Evolutionary conservation across 2,888 invertebrate genomes (phyloP), one percentile per base, ranked within the genome.

Genomic region (Drosophila prostipennis): DNA sequence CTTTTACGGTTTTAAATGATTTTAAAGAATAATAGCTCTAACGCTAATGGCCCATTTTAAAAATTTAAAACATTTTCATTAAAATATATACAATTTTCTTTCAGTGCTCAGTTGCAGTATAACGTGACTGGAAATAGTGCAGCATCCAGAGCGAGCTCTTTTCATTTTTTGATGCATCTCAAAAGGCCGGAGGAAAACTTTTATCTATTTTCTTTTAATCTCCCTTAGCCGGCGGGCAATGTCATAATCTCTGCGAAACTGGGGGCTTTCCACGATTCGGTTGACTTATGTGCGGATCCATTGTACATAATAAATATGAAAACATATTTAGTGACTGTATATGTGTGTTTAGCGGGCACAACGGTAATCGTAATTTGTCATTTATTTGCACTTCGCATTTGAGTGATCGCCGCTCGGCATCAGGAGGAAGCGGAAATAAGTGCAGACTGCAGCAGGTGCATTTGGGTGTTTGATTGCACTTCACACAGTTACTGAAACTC

Each of bases 351-450:
- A 68, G 67, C 69, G 52, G 69, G 63, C 67, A 67, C 59, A 82
- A 61, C 58, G 59, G 64, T 70, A 77, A 59, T 60, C 70, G 82
- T 68, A 54, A 81, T 81, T 84, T 87, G 85, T 82, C 82, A 87
- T 84, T 81, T 87, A 72, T 87, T 82, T 84, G 79, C 82, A 79
- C 79, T 82, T 82, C 76, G 63, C 87, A 84, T 69, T 72, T 68
- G 70, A 84, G 68, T 81, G 81, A 72, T 40, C 49, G 56, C 45
- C 14, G 45, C 26, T 45, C n/a, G n/a, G 6, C n/a, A 8, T 2
- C 19, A 19, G 19, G 54, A 77, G 87, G 82, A 87, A 82, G 82
- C 82, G 87, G 85, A 82, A 84, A 81, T 76, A 84, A 87, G 65
- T 72, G 69, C 43, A 60, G 39, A 72, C 67, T 67, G 64, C 32